Conservation (phyloP, 2,113 vertebrate species). For the Rhabdornis inornatus region DNA sequence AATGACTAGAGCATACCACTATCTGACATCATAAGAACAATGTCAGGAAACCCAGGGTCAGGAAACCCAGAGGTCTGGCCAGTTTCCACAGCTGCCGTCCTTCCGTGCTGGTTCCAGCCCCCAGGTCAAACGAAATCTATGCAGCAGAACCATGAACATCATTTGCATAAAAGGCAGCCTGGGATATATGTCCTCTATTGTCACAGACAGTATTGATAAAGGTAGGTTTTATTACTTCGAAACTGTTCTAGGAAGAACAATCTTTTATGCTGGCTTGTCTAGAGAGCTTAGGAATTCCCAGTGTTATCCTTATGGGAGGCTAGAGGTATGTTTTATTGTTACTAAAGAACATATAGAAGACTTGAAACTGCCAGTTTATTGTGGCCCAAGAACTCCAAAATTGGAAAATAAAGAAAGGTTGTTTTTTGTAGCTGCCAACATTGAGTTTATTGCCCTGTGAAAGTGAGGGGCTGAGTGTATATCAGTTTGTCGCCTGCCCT, state of each 20-base stretch:
- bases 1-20: background rate
- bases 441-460: background rate
- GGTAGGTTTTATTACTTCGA: background rate
- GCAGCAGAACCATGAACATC: background rate
- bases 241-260: background rate
- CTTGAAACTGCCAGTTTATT: constrained; percentile 11
- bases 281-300: background rate
- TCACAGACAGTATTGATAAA: background rate
- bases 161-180: background rate
- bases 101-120: accelerated
- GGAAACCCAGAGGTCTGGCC: background rate
- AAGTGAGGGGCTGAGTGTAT: background rate
- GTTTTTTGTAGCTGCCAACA: background rate
- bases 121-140: background rate
- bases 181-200: background rate
- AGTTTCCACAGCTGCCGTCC: accelerated
- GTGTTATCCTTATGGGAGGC: background rate
- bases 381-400: background rate
- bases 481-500: background rate
- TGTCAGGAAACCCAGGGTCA: background rate
- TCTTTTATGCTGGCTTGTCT: background rate
- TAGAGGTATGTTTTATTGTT: constrained; percentile 5
- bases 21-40: background rate
- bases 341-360: background rate
- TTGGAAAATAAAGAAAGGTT: background rate